These are phyloP conservation scores for Callithrix jacchus DNA, from an alignment of 2,113 vertebrate genomes.

Conservation along the genomic window DNA sequence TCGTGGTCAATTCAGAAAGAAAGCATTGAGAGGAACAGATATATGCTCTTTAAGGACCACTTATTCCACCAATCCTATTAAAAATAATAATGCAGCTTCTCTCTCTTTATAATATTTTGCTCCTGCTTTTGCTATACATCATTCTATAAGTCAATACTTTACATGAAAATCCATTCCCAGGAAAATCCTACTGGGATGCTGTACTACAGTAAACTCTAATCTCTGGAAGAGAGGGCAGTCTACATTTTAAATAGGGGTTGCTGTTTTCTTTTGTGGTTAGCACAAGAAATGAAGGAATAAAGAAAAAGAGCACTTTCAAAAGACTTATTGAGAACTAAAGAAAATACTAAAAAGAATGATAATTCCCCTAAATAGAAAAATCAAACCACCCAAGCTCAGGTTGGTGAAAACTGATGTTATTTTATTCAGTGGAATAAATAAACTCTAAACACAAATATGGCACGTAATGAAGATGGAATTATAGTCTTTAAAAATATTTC, in stretches of 20 bases:
- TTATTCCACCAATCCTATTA: conserved; percentile 37
- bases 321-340: neutral
- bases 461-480: neutral
- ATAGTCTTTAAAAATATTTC: neutral
- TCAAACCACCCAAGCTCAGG: neutral
- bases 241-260: neutral
- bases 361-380: neutral
- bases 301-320: neutral
- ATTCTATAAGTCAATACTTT: conserved; percentile 43
- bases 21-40: neutral
- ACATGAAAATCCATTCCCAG: conserved; percentile 47
- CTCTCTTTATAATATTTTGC: conserved; percentile 27
- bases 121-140: conserved; percentile 1
- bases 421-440: conserved; percentile 17
- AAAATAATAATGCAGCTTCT: conserved; percentile 29
- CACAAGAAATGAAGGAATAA: conserved; percentile 16
- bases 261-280: conserved; percentile 13
- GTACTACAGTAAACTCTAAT: neutral
- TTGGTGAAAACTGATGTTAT: neutral
- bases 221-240: neutral
- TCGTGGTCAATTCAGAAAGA: conserved; percentile 33
- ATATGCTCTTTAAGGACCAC: neutral
- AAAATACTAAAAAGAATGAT: neutral
- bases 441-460: neutral
- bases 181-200: neutral